These are phyloP conservation scores for Pristionchus exspectatus DNA, from an alignment of 2,888 invertebrate species.

Conservation along the genomic window DNA sequence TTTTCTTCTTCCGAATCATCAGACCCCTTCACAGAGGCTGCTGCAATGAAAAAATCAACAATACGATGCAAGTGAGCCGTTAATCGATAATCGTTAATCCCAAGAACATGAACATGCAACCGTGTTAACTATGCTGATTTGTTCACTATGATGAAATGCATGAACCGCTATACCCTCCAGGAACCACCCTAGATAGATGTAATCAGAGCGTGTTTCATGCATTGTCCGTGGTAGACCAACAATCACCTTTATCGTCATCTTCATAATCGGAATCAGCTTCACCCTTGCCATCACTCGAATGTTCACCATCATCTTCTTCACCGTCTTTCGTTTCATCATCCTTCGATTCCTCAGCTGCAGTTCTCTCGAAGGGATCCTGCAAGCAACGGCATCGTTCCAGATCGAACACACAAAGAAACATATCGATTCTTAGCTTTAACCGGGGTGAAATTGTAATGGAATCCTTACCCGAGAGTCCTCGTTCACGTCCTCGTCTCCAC, in stretches of 20 bases:
- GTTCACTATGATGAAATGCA: background rate
- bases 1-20: slow-evolving; percentile 56
- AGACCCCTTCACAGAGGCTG: slow-evolving; percentile 41
- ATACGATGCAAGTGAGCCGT: slow-evolving; percentile 57
- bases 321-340: slow-evolving; percentile 39
- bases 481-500: slow-evolving; percentile 46
- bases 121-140: background rate
- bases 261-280: slow-evolving; percentile 55
- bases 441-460: background rate
- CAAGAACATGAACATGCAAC: background rate
- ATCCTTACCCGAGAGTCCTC: slow-evolving; percentile 47
- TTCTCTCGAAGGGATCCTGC: slow-evolving; percentile 7
- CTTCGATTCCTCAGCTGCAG: slow-evolving; percentile 33
- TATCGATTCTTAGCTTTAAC: background rate
- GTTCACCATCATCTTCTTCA: slow-evolving; percentile 43
- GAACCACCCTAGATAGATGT: no score
- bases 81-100: slow-evolving; percentile 57
- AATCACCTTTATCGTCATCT: slow-evolving; percentile 43
- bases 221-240: background rate
- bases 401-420: background rate
- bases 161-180: no score
- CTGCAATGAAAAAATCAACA: background rate
- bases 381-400: background rate
- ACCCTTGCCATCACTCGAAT: slow-evolving; percentile 13
- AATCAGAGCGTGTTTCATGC: no score